Evolutionary conservation across 1,140 invertebrate species (phyloP).

Genomic region (Dermatophagoides farinae): DNA sequence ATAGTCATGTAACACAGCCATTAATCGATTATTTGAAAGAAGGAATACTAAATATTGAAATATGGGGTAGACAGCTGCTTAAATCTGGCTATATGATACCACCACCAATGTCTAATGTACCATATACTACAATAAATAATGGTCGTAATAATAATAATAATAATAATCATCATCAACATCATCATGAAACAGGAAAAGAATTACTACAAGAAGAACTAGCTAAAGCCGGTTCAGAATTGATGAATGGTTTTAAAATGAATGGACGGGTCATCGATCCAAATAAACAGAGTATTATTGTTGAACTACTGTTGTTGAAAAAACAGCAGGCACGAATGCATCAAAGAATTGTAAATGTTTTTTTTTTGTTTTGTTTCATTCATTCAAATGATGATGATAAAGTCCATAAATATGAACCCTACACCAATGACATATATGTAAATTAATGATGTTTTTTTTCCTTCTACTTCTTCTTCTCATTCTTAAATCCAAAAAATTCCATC

Average conservation of each 20-base stretch:
- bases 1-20: conserved; percentile 28
- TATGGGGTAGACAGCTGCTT: conserved; percentile 33
- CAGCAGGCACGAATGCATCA: conserved; percentile 27
- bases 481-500: conserved; percentile 2
- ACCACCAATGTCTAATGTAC: background rate
- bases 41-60: conserved; percentile 30
- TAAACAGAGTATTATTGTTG: conserved; percentile 29
- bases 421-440: background rate
- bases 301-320: conserved; percentile 28
- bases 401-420: background rate
- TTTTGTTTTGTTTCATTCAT: background rate
- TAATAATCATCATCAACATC: conserved; percentile 15
- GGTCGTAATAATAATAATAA: conserved; percentile 10
- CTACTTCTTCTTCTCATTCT: background rate
- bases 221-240: conserved; percentile 22
- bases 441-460: background rate
- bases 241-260: conserved; percentile 22
- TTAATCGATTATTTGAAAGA: conserved; percentile 32
- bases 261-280: conserved; percentile 25
- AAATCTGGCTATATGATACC: conserved; percentile 17
- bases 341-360: conserved; percentile 22
- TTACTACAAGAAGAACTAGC: conserved; percentile 25
- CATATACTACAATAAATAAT: conserved; percentile 21
- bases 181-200: conserved; percentile 22
- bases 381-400: conserved; percentile 1